A percentile compares a stretch with the other conserved stretches of the same genome.
phyloP scores from a whole-genome alignment of 2,888 invertebrate genomes.

The Pristionchus entomophagus region DNA sequence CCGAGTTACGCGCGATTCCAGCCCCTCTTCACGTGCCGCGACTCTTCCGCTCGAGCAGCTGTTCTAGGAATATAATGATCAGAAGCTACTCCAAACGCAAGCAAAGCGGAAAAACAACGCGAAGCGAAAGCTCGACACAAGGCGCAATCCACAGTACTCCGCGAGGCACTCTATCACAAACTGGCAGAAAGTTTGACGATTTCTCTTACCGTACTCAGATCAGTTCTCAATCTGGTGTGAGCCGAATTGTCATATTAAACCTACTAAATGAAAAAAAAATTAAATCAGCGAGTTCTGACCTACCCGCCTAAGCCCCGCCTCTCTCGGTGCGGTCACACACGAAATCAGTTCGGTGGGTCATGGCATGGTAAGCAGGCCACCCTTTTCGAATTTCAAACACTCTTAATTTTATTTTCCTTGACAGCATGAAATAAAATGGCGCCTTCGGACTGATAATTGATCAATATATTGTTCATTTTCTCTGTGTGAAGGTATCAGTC shows the following conservation, averaged over 20 bases:
- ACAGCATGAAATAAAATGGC: too few species aligned
- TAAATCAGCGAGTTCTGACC: too few species aligned
- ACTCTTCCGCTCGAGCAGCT: background rate
- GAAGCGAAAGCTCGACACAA: slow-evolving; percentile 19
- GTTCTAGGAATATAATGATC: background rate
- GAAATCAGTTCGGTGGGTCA: background rate
- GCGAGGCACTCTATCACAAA: background rate
- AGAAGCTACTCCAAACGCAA: background rate
- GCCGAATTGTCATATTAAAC: background rate
- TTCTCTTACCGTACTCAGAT: background rate
- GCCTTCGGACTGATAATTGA: too few species aligned
- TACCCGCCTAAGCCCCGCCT: too few species aligned
- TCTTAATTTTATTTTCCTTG: too few species aligned
- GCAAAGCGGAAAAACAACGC: slow-evolving; percentile 13
- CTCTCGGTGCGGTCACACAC: background rate
- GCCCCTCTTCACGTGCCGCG: slow-evolving; percentile 1
- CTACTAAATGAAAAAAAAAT: too few species aligned
- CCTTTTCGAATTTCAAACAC: too few species aligned
- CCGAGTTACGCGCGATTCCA: background rate
- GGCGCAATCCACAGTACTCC: background rate
- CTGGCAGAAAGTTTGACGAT: background rate
- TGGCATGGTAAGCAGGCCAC: too few species aligned
- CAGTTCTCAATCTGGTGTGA: background rate
- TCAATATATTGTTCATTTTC: too few species aligned
- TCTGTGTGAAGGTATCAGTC: too few species aligned